Conservation (phyloP, 2,113 vertebrate species). For the Rhinolophus sinicus region DNA sequence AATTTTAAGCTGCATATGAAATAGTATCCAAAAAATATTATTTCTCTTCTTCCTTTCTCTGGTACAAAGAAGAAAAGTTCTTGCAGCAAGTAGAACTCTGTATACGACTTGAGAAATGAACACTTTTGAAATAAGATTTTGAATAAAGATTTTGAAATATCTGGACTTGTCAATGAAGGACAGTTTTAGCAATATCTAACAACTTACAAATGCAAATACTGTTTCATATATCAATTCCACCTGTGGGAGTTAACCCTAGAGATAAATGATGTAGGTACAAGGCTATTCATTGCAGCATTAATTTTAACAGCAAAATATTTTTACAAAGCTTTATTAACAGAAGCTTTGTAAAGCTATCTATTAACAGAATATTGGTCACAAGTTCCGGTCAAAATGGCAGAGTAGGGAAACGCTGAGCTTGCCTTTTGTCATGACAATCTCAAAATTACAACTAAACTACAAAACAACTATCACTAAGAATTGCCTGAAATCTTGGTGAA, state of each 20-base stretch:
- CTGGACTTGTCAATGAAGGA: background rate
- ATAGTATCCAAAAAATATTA: background rate
- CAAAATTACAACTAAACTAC: too few relatives aligned
- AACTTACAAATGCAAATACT: slow-evolving; percentile 54
- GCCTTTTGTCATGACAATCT: too few relatives aligned
- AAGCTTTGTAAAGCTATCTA: too few relatives aligned
- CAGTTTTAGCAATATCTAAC: slow-evolving; percentile 43
- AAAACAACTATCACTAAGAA: too few relatives aligned
- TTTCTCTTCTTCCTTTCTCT: background rate
- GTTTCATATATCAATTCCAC: slow-evolving; percentile 25
- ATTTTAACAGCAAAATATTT: slow-evolving; percentile 49
- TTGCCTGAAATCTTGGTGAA: too few relatives aligned
- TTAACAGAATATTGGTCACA: background rate
- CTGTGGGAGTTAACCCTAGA: slow-evolving; percentile 30
- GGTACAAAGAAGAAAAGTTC: background rate
- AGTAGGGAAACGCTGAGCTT: too few relatives aligned
- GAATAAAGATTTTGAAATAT: background rate
- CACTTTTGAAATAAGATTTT: background rate
- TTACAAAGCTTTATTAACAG: background rate
- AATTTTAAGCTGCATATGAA: slow-evolving; percentile 41
- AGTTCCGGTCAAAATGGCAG: too few relatives aligned
- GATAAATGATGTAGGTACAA: slow-evolving; percentile 49
- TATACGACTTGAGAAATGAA: background rate
- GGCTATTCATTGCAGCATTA: slow-evolving; percentile 36
- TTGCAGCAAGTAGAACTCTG: background rate